Evolutionary conservation across 1,140 invertebrate genomes (phyloP).

Genomic region (Macrostomum lignano): DNA sequence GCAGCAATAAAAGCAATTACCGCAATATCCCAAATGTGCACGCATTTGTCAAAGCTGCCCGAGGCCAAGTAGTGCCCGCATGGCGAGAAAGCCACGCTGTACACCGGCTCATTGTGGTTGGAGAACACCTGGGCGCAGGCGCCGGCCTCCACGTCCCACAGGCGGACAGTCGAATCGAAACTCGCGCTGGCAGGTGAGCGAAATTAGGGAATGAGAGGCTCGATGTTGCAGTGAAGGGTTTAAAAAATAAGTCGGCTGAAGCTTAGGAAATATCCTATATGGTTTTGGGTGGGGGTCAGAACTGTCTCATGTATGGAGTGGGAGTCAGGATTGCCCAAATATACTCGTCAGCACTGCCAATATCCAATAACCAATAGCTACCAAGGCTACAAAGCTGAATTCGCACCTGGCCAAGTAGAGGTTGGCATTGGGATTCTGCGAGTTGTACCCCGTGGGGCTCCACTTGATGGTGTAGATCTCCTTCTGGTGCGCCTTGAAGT

Average conservation of each 20-base stretch:
- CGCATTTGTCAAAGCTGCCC: constrained; percentile 93
- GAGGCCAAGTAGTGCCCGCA: constrained; percentile 86
- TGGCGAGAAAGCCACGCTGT: constrained; percentile 39
- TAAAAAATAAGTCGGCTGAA: too few relatives aligned
- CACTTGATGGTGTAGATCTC: constrained; percentile 99
- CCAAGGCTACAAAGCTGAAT: too few relatives aligned
- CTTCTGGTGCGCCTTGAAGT: constrained; percentile 83
- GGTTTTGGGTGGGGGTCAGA: too few relatives aligned
- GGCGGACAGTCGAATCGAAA: constrained; percentile 74
- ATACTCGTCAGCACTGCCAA: too few relatives aligned
- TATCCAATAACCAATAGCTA: too few relatives aligned
- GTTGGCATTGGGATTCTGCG: constrained; percentile 82
- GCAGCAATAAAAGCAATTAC: constrained; percentile 27
- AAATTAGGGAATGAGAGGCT: constrained; percentile 1
- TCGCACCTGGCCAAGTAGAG: constrained; percentile 60
- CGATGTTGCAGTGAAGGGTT: too few relatives aligned
- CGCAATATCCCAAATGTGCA: constrained; percentile 94
- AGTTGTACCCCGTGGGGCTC: constrained; percentile 84
- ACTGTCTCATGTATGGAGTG: too few relatives aligned
- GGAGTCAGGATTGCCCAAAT: too few relatives aligned
- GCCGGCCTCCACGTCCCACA: constrained; percentile 92
- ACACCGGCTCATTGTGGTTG: constrained; percentile 81
- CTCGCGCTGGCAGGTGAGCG: constrained; percentile 41
- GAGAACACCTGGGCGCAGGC: constrained; percentile 74
- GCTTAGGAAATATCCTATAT: too few relatives aligned